Percentiles rank a stretch among this genome's conserved stretches.
These are phyloP conservation scores for Germaria angustata DNA, from an alignment of 2,888 invertebrate species.

Conservation along the genomic window DNA sequence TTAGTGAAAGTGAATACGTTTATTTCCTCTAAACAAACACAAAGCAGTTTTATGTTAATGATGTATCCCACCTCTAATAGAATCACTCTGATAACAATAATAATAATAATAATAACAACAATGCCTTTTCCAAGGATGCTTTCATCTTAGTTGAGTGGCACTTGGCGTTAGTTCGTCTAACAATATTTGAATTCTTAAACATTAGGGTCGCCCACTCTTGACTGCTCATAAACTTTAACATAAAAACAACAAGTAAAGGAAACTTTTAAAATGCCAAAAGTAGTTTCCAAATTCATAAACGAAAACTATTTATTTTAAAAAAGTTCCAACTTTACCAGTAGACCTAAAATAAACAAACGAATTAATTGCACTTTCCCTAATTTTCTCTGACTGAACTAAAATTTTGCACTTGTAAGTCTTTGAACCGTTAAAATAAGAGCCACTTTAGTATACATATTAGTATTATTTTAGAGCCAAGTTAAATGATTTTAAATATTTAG, in stretches of 20 bases:
- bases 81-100: constrained; percentile 17
- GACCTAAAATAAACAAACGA: no score
- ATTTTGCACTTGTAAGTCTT: no score
- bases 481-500: constrained; percentile 40
- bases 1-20: neutral
- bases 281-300: no score
- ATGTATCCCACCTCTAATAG: constrained; percentile 4
- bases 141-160: neutral
- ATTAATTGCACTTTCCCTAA: no score
- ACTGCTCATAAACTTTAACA: no score
- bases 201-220: neutral
- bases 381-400: no score
- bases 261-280: no score
- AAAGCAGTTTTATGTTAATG: constrained; percentile 21
- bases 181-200: neutral
- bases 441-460: neutral
- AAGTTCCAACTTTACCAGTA: no score
- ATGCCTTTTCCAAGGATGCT: constrained; percentile 8
- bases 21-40: constrained; percentile 8
- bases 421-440: no score
- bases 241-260: no score
- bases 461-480: constrained; percentile 12
- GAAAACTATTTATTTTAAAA: no score
- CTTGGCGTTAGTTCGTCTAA: neutral
- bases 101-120: constrained; percentile 38